Evolutionary conservation across 2,888 invertebrate genomes (phyloP), one percentile per base, ranked within the genome.

Genomic region (Nebria brevicollis): DNA sequence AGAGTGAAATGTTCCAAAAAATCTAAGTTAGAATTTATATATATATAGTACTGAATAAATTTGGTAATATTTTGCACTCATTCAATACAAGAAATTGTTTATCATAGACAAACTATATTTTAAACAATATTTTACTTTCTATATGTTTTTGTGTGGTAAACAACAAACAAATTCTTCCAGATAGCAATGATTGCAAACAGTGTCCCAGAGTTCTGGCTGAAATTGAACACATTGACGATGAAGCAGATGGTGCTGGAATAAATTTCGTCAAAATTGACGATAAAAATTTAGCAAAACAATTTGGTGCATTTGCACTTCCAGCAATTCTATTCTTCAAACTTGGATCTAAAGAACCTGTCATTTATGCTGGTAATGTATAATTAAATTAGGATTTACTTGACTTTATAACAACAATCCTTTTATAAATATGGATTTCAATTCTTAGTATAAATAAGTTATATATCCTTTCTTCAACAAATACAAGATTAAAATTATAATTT

Each of bases 101-200:
- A 20, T 20, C 20, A 20, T 20, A 20, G 20, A 20, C 20, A 20
- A 20, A 20, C 20, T 20, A 20, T 20, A 20, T 20, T 20, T 20
- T 20, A 20, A 20, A 20, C 20, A 20, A 20, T 20, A 20, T 66
- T 66, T 20, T 26, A 41, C 41, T 41, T 2, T 41, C 15, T n/a
- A 3, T 73, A 64, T 8, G 13, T 10, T 34, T 43, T 73, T 79
- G 81, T 91, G 89, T 8, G 54, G 54, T 54, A 54, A 54, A 54
- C 34, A 54, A 54, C 54, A 54, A 54, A 54, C 13, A 3, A 11
- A 54, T 54, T 11, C 54, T 93, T 93, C 90, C 91, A 97, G 97
- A 97, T 91, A 96, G 96, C 92, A 95, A 95, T 91, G 97, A 97
- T 90, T 97, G 97, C 91, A 97, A 97, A 90, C 97, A 97, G 89